phyloP scores from a whole-genome alignment of 2,113 vertebrate genomes.

The Hemiprocne comata region DNA sequence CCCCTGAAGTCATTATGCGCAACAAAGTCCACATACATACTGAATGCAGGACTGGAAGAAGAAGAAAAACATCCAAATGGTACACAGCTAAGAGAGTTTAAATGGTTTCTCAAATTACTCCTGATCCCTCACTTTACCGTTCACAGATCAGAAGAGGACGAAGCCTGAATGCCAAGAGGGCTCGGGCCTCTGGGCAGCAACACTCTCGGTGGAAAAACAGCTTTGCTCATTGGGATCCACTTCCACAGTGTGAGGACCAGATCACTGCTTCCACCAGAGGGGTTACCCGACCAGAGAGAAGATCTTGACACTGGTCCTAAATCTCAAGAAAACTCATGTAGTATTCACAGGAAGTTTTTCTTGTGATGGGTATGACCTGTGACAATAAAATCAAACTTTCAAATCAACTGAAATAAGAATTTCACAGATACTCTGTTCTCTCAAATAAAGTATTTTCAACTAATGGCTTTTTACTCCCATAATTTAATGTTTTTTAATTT shows the following conservation, averaged over 20 bases:
- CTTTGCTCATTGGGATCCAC: not conserved
- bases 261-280: not conserved
- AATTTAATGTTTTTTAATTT: not conserved
- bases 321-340: not conserved
- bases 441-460: not conserved
- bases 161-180: not conserved
- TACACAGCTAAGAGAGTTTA: not conserved
- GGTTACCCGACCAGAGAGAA: not conserved
- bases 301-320: not conserved
- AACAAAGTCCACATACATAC: not conserved
- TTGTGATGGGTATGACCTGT: not conserved
- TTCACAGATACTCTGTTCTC: not conserved
- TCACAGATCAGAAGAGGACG: not conserved
- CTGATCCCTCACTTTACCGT: not conserved
- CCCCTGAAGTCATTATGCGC: not conserved
- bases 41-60: not conserved
- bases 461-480: not conserved
- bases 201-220: rapidly evolving
- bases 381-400: not conserved
- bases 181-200: not conserved
- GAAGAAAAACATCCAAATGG: not conserved
- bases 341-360: not conserved
- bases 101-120: not conserved
- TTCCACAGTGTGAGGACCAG: rapidly evolving
- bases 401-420: not conserved